Percentiles rank a stretch among this genome's conserved stretches.
Conservation (phyloP, 2,113 vertebrate genomes). For the Larimichthys crocea region DNA sequence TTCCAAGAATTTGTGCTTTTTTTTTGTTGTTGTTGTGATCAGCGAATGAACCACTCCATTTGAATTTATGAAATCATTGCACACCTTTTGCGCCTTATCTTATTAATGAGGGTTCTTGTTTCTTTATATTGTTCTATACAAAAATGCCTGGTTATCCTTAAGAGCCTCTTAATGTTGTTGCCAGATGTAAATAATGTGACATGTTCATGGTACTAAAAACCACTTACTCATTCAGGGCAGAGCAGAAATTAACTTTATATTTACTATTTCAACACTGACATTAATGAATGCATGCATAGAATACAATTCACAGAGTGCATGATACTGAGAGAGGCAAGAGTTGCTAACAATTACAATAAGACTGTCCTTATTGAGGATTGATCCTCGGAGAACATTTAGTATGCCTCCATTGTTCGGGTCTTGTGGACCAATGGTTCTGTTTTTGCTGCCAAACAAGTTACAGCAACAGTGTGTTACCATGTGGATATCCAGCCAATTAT, state of each 20-base stretch:
- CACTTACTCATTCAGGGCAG: constrained; percentile 19
- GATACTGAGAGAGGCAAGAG: constrained; percentile 20
- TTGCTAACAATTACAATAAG: constrained; percentile 14
- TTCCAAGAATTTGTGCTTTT: constrained; percentile 29
- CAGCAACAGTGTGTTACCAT: constrained; percentile 7
- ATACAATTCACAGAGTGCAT: constrained; percentile 43
- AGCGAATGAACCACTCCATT: constrained; percentile 46
- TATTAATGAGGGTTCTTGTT: constrained; percentile 49
- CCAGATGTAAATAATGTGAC: constrained; percentile 58
- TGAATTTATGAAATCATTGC: constrained; percentile 50
- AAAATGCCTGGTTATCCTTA: constrained; percentile 44
- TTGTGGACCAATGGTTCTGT: background rate
- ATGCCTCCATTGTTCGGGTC: constrained; percentile 28
- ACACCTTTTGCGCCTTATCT: constrained; percentile 75
- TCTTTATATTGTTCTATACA: constrained; percentile 38
- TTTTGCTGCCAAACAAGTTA: constrained; percentile 42
- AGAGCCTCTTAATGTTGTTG: constrained; percentile 54
- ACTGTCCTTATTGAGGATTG: constrained; percentile 14
- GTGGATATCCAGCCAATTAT: background rate
- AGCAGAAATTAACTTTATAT: constrained; percentile 20
- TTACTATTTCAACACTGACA: constrained; percentile 20
- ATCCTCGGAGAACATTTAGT: constrained; percentile 34
- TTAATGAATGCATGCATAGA: constrained; percentile 59
- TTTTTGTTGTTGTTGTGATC: background rate
- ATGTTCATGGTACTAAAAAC: constrained; percentile 61